phyloP scores from a whole-genome alignment of 2,888 invertebrate species.

The Candidula unifasciata region DNA sequence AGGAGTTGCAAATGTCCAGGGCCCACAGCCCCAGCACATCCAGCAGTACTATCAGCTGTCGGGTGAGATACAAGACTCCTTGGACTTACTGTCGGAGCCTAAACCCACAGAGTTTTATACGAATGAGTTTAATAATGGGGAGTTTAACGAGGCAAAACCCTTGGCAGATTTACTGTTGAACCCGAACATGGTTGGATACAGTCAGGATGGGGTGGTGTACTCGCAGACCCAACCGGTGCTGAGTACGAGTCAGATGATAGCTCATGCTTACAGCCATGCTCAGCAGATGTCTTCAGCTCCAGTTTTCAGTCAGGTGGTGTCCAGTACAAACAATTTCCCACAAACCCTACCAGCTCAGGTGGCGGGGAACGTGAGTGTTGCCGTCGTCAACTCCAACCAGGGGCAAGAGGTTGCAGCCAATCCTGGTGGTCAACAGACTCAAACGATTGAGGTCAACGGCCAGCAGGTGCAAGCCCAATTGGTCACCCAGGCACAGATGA shows the following conservation, averaged over 20 bases:
- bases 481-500: constrained; percentile 14
- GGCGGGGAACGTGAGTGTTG: constrained; percentile 50
- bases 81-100: constrained; percentile 53
- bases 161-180: constrained; percentile 54
- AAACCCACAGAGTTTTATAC: constrained; percentile 53
- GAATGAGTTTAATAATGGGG: constrained; percentile 50
- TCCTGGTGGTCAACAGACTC: constrained; percentile 43
- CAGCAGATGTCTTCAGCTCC: constrained; percentile 53
- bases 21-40: constrained; percentile 46
- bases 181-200: constrained; percentile 53
- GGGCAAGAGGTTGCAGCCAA: constrained; percentile 33
- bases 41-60: constrained; percentile 54
- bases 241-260: constrained; percentile 56
- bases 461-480: constrained; percentile 47
- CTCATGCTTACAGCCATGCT: constrained; percentile 57
- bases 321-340: constrained; percentile 43
- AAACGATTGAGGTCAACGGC: constrained; percentile 51
- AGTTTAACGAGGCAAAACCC: constrained; percentile 55
- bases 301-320: constrained; percentile 48
- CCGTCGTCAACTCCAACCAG: constrained; percentile 47
- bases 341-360: constrained; percentile 49
- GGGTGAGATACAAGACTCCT: constrained; percentile 51
- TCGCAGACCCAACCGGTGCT: constrained; percentile 45
- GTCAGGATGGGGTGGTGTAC: constrained; percentile 46
- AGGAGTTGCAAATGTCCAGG: constrained; percentile 24